These are phyloP conservation scores for Petrocephalus sullivani DNA, from an alignment of 2,797 vertebrate species.

Conservation along the genomic window DNA sequence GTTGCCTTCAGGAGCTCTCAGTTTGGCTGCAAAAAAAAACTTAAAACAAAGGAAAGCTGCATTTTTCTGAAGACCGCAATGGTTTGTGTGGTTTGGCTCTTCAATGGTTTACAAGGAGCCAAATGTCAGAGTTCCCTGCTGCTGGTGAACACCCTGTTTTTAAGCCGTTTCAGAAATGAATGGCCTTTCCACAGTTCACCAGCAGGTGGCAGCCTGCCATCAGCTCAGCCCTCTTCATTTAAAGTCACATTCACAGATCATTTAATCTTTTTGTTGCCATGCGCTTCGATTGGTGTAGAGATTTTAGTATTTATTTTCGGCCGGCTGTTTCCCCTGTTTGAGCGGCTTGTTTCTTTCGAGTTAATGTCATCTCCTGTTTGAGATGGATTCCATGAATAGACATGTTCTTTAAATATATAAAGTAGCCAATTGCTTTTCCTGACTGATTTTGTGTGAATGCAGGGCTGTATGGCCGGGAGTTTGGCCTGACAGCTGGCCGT, in stretches of 20 bases:
- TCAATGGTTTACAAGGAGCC: not conserved
- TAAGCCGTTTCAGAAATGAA: not conserved
- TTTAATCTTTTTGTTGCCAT: slow-evolving; percentile 63
- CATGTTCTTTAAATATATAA: not conserved
- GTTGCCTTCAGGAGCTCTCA: not conserved
- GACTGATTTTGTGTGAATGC: not conserved
- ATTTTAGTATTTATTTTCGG: slow-evolving; percentile 37
- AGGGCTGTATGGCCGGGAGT: not conserved
- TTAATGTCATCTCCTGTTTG: slow-evolving; percentile 4
- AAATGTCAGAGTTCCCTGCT: not conserved
- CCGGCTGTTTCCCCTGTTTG: not conserved
- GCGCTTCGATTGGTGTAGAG: slow-evolving; percentile 53
- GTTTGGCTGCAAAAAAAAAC: not conserved
- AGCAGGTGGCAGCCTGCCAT: slow-evolving; percentile 60
- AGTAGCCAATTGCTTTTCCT: not conserved
- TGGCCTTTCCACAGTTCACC: slow-evolving; percentile 31
- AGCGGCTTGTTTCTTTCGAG: not conserved
- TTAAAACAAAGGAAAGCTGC: not conserved
- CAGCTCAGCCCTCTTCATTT: slow-evolving; percentile 40
- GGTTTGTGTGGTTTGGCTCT: not conserved
- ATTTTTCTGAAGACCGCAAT: not conserved
- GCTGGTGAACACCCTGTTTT: not conserved
- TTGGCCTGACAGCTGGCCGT: slow-evolving; percentile 15
- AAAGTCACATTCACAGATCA: slow-evolving; percentile 68
- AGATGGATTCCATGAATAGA: not conserved